Conservation (phyloP, 1,140 invertebrate species). For the Prorops nasuta region DNA sequence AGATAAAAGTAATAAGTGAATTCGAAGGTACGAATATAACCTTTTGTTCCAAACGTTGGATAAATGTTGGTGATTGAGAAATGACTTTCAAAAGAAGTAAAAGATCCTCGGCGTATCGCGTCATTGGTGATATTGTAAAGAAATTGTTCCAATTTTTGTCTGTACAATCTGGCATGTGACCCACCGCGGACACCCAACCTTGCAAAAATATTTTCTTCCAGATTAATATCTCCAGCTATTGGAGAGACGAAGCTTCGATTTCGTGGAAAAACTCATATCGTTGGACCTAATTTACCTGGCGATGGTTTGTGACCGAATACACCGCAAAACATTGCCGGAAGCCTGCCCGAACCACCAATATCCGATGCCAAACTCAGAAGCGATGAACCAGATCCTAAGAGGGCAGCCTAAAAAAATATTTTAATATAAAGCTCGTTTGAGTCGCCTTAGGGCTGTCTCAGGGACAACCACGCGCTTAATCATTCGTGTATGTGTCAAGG, state of each 20-base stretch:
- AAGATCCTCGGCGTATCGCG: constrained; percentile 80
- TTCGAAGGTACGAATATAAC: constrained; percentile 39
- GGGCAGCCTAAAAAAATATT: constrained; percentile 56
- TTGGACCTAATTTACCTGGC: constrained; percentile 50
- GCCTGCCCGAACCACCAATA: constrained; percentile 78
- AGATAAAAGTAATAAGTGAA: constrained; percentile 8
- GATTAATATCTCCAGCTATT: neutral
- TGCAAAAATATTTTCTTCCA: neutral
- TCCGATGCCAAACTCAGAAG: constrained; percentile 81
- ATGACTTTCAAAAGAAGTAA: constrained; percentile 70
- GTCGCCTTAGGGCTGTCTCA: too few relatives aligned
- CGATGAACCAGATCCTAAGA: constrained; percentile 72
- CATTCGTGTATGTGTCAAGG: too few relatives aligned
- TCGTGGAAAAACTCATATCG: neutral
- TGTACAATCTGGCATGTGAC: constrained; percentile 58
- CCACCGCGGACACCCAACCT: constrained; percentile 28
- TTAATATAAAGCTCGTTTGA: too few relatives aligned
- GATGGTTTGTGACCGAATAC: constrained; percentile 82
- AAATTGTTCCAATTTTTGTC: constrained; percentile 61
- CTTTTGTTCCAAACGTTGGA: constrained; percentile 64
- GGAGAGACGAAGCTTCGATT: neutral
- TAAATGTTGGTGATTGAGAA: constrained; percentile 57
- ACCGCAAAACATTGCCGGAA: constrained; percentile 84
- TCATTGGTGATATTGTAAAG: constrained; percentile 77
- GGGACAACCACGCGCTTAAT: too few relatives aligned